Evolutionary conservation across 2,113 vertebrate species (phyloP).

Genomic region (Pelecanoides urinatrix): DNA sequence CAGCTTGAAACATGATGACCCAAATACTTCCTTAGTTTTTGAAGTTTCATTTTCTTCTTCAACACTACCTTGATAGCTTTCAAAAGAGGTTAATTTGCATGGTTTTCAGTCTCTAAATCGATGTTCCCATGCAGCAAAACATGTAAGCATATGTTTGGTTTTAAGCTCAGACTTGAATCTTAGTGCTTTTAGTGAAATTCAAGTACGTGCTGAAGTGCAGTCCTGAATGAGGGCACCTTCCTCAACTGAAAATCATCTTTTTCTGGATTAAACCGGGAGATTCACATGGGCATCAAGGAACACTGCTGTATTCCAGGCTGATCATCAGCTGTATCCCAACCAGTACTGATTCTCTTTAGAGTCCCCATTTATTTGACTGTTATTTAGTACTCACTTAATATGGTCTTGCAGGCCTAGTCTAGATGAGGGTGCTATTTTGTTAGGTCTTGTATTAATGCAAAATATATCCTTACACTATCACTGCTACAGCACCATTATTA

Average conservation of each 20-base stretch:
- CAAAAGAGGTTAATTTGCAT: background rate
- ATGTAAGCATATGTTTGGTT: background rate
- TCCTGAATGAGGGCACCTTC: background rate
- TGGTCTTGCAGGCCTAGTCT: background rate
- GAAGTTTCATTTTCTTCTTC: background rate
- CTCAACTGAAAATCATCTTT: background rate
- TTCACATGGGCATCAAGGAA: background rate
- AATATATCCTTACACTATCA: background rate
- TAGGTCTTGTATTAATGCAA: background rate
- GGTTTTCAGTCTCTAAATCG: background rate
- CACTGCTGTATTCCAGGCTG: background rate
- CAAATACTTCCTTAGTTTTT: background rate
- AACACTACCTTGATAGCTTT: background rate
- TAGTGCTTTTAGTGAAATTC: background rate
- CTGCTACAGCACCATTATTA: background rate
- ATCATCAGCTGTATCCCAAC: background rate
- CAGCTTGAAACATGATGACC: background rate
- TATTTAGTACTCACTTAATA: background rate
- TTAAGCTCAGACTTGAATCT: background rate
- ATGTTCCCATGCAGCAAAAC: background rate
- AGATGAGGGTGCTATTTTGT: background rate
- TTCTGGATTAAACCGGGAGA: background rate
- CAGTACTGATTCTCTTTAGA: background rate
- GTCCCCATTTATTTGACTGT: background rate
- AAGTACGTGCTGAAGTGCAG: background rate